Conservation (phyloP, 2,797 vertebrate genomes). For the Coreius guichenoti region DNA sequence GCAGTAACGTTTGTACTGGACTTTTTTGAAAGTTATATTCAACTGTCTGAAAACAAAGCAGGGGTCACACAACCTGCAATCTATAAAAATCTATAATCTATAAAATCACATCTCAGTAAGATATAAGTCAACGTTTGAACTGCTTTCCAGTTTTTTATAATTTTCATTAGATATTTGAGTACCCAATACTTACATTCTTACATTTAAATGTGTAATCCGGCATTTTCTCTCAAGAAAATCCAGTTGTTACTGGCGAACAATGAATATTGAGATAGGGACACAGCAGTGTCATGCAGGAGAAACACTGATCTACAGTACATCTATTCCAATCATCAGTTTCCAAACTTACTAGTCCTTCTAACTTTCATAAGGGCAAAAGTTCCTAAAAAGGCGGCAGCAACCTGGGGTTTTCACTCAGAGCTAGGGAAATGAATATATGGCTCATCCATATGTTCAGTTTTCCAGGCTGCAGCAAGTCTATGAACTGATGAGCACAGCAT, state of each 20-base stretch:
- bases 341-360: background rate
- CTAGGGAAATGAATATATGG: slow-evolving; percentile 47
- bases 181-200: background rate
- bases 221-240: background rate
- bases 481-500: slow-evolving; percentile 59
- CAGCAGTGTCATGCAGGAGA: background rate
- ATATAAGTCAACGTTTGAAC: background rate
- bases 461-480: slow-evolving; percentile 43
- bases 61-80: background rate
- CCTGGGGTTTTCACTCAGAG: slow-evolving; percentile 19
- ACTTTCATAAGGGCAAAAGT: slow-evolving; percentile 14
- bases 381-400: slow-evolving; percentile 8
- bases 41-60: background rate
- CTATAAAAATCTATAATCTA: background rate
- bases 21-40: too few species aligned
- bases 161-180: background rate
- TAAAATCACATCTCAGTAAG: background rate
- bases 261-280: background rate
- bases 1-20: too few species aligned
- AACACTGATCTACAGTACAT: background rate
- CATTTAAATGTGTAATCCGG: background rate
- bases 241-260: background rate
- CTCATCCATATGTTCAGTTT: slow-evolving; percentile 49
- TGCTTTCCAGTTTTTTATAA: background rate
- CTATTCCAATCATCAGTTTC: slow-evolving; percentile 11